A percentile compares a stretch with the other conserved stretches of the same genome.
Evolutionary conservation across 2,888 invertebrate genomes (phyloP).

Genomic region (Eupithecia abbreviata): DNA sequence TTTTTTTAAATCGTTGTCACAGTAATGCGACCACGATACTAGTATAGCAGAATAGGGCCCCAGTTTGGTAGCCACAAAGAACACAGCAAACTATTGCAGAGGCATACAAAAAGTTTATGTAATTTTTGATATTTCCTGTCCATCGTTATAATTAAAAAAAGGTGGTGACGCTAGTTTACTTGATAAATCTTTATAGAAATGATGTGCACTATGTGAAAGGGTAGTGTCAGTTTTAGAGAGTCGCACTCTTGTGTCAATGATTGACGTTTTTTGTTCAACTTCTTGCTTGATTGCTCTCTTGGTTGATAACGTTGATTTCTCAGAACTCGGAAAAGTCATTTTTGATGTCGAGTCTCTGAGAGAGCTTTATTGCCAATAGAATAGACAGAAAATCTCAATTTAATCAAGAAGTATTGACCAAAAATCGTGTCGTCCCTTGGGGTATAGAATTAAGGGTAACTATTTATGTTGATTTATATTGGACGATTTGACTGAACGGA

Average conservation of each 20-base stretch:
- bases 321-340: constrained; percentile 16
- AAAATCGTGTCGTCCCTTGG: constrained; percentile 2
- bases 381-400: not conserved
- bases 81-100: too few relatives aligned
- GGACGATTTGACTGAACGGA: constrained; percentile 8
- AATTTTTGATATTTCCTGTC: too few relatives aligned
- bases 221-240: not conserved
- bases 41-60: too few relatives aligned
- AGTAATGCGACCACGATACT: too few relatives aligned
- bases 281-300: too few relatives aligned
- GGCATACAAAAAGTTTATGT: too few relatives aligned
- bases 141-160: not conserved
- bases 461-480: constrained; percentile 14
- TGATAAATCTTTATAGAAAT: too few relatives aligned
- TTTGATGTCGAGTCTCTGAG: constrained; percentile 12
- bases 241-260: not conserved
- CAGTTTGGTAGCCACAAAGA: too few relatives aligned
- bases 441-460: constrained; percentile 3
- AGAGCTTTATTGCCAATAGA: not conserved
- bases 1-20: too few relatives aligned
- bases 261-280: too few relatives aligned
- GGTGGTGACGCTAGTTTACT: not conserved
- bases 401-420: not conserved
- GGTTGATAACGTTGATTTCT: not conserved
- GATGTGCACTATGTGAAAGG: not conserved